Evolutionary conservation across 2,888 invertebrate genomes (phyloP), one percentile per base, ranked within the genome.

Genomic region (Bellardia bayeri): DNA sequence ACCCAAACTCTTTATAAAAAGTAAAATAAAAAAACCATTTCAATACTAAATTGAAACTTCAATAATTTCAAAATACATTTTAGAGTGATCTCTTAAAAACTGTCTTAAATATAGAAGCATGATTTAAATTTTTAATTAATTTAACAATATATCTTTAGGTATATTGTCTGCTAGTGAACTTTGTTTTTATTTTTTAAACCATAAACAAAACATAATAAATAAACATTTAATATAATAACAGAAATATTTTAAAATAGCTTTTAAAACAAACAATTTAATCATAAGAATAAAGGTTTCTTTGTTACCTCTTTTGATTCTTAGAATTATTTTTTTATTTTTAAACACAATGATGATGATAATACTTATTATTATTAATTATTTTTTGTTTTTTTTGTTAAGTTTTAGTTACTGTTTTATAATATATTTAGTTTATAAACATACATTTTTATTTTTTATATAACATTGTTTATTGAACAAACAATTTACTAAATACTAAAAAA

Each of bases 321-420:
- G 71, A 87, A 79, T 82, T 75, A 61, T 72, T 63, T 80, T 69
- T 54, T 54, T 13, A 56, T 61, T 58, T 56, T 14, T 72, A 45
- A 58, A 45, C 9, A 45, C 37, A 37, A 6, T 37, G 6, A 42
- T 8, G 42, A 66, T 68, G 23, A 66, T 54, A 79, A 72, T 68
- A 45, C 56, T 84, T 76, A 72, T 71, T 61, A 81, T 78, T 74
- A 82, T 66, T 72, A 66, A 54, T 71, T 83, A 23, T 23, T 23
- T 23, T n/a, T n/a, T n/a, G n/a, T n/a, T n/a, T n/a, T n/a, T 79
- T 87, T 87, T 87, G 87, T 87, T 87, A 82, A 87, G 87, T 87
- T 87, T 87, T 82, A 87, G 69, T 79, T 82, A 49, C 78, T 87
- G 85, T 87, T 87, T 87, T 85, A 76, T 78, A 69, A n/a, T 13